Evolutionary conservation across 2,888 invertebrate species (phyloP).

Genomic region (Brachypalpus laphriformis): DNA sequence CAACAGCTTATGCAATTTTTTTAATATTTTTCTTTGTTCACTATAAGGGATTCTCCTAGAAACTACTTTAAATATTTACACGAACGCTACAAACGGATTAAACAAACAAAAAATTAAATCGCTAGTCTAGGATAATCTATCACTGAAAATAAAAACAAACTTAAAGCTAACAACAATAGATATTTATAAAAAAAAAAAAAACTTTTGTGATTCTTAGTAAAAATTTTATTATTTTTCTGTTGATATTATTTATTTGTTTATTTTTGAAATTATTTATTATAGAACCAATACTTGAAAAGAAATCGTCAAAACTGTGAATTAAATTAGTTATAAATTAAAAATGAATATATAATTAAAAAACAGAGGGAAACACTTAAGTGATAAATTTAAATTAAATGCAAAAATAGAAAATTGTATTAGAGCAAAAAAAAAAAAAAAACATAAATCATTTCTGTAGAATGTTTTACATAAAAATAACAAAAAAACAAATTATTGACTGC

Average conservation of each 20-base stretch:
- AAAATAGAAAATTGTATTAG: conserved; percentile 56
- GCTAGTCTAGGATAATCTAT: conserved; percentile 62
- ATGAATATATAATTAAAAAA: conserved; percentile 42
- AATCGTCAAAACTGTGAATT: conserved; percentile 74
- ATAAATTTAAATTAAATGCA: conserved; percentile 69
- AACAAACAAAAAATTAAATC: conserved; percentile 43
- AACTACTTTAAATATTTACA: conserved; percentile 66
- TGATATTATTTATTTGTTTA: conserved; percentile 34
- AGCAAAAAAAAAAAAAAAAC: conserved; percentile 49
- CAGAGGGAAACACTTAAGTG: conserved; percentile 73
- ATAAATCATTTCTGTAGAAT: conserved; percentile 61
- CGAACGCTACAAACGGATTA: conserved; percentile 71
- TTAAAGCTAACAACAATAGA: conserved; percentile 62
- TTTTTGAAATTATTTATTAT: conserved; percentile 57
- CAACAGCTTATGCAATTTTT: conserved; percentile 95
- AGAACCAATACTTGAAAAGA: conserved; percentile 75
- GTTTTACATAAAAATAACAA: conserved; percentile 57
- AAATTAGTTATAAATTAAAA: conserved; percentile 65
- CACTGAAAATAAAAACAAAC: conserved; percentile 50
- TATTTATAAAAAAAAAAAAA: conserved; percentile 45
- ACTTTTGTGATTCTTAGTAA: conserved; percentile 70
- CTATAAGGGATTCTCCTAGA: conserved; percentile 90
- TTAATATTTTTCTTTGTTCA: conserved; percentile 97
- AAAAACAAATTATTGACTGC: conserved; percentile 72
- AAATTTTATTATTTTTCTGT: conserved; percentile 35